Conservation (phyloP, 2,113 vertebrate species). For the Brachypodius melanocephalos region DNA sequence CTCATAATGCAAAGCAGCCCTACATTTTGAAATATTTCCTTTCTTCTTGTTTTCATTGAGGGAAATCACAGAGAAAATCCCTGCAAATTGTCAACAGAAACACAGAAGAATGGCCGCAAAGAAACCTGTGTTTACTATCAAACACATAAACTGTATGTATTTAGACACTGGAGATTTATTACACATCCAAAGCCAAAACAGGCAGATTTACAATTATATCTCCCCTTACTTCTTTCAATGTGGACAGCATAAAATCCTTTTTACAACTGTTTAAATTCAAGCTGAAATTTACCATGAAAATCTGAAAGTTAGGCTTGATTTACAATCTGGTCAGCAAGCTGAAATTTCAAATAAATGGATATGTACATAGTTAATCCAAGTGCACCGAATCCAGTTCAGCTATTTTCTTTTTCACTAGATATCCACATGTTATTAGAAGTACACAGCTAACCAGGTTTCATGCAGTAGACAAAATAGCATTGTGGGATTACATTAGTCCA, state of each 20-base stretch:
- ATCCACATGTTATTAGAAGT: conserved; percentile 78
- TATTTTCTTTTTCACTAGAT: conserved; percentile 76
- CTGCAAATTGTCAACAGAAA: conserved; percentile 46
- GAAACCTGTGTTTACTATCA: conserved; percentile 37
- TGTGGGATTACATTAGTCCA: conserved; percentile 87
- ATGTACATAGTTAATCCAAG: conserved; percentile 54
- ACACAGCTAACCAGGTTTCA: conserved; percentile 84
- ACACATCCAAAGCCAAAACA: conserved; percentile 10
- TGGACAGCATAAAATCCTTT: neutral
- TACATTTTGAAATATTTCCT: conserved; percentile 52
- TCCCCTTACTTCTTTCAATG: neutral
- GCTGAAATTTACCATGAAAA: neutral
- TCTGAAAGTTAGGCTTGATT: neutral
- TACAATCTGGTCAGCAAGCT: neutral
- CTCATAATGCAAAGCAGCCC: conserved; percentile 50
- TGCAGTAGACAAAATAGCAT: conserved; percentile 85
- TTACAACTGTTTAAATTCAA: neutral
- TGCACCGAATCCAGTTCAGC: conserved; percentile 75
- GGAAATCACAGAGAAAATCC: conserved; percentile 52
- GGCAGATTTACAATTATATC: conserved; percentile 22
- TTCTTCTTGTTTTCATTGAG: conserved; percentile 54
- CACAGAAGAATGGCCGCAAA: neutral
- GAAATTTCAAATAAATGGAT: neutral
- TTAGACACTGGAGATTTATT: conserved; percentile 49
- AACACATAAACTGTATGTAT: conserved; percentile 29